Evolutionary conservation across 2,113 vertebrate species (phyloP).

Genomic region (Paralichthys olivaceus): DNA sequence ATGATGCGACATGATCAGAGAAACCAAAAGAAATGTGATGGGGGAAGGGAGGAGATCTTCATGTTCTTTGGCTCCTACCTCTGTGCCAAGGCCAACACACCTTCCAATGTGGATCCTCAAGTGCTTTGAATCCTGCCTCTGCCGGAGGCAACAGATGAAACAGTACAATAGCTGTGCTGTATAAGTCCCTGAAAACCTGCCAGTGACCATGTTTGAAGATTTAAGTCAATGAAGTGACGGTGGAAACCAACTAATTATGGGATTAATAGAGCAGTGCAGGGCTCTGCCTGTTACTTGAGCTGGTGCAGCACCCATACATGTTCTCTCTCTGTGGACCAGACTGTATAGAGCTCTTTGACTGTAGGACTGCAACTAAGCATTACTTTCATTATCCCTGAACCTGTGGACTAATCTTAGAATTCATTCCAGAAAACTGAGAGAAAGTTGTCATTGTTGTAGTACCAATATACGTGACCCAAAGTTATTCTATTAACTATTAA

Average conservation of each 20-base stretch:
- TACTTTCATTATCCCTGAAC: neutral
- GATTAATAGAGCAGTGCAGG: neutral
- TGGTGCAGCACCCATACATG: neutral
- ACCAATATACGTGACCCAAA: no score
- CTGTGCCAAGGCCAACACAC: constrained; percentile 50
- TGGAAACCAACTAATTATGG: neutral
- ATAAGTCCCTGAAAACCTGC: constrained; percentile 13
- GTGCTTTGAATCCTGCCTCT: constrained; percentile 24
- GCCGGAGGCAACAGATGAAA: constrained; percentile 31
- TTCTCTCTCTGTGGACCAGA: neutral
- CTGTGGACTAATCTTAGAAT: neutral
- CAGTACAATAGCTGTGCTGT: neutral
- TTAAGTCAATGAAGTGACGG: neutral
- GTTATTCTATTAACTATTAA: no score
- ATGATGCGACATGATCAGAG: constrained; percentile 53
- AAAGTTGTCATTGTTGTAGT: no score
- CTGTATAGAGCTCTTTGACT: neutral
- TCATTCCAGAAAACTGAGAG: neutral
- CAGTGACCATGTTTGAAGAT: neutral
- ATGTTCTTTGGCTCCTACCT: neutral
- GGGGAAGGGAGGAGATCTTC: constrained; percentile 18
- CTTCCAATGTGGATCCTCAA: constrained; percentile 12
- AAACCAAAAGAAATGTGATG: neutral
- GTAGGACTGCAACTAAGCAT: neutral
- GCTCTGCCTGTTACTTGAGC: neutral